Evolutionary conservation across 2,113 vertebrate genomes (phyloP).

Genomic region (Hoplias malabaricus): DNA sequence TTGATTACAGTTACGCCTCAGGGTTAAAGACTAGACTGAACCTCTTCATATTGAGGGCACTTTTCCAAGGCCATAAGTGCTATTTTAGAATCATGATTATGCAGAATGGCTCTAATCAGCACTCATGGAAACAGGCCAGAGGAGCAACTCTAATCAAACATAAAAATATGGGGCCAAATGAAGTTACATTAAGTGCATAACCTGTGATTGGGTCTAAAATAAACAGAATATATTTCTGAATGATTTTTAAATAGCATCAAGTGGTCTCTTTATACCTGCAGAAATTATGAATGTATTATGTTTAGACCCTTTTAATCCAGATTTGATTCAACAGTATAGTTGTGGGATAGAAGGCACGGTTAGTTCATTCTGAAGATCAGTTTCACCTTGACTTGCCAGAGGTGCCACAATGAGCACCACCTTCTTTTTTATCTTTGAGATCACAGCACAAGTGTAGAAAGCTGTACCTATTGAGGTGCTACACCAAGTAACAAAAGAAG

Average conservation of each 20-base stretch:
- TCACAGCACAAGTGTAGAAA: not conserved
- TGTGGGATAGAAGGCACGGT: not conserved
- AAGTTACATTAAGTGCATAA: not conserved
- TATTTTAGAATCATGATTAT: conserved; percentile 22
- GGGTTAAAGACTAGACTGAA: not conserved
- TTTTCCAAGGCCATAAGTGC: not conserved
- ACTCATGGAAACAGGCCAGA: not conserved
- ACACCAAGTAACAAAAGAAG: not conserved
- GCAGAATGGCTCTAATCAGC: conserved; percentile 37
- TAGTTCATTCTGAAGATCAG: not conserved
- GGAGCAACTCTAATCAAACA: conserved; percentile 16
- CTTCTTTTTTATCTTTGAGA: not conserved
- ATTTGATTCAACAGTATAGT: not conserved
- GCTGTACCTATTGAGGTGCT: not conserved
- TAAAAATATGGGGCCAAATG: conserved; percentile 13
- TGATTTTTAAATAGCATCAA: conserved; percentile 7
- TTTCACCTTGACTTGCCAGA: not conserved
- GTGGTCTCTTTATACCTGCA: not conserved
- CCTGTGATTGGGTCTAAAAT: not conserved
- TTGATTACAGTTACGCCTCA: not conserved
- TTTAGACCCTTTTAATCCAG: not conserved
- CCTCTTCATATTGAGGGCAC: conserved; percentile 7
- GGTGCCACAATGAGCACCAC: not conserved
- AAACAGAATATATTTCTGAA: not conserved
- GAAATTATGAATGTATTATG: not conserved